Evolutionary conservation across 1,140 invertebrate species (phyloP).

Genomic region (Andricus grossulariae): DNA sequence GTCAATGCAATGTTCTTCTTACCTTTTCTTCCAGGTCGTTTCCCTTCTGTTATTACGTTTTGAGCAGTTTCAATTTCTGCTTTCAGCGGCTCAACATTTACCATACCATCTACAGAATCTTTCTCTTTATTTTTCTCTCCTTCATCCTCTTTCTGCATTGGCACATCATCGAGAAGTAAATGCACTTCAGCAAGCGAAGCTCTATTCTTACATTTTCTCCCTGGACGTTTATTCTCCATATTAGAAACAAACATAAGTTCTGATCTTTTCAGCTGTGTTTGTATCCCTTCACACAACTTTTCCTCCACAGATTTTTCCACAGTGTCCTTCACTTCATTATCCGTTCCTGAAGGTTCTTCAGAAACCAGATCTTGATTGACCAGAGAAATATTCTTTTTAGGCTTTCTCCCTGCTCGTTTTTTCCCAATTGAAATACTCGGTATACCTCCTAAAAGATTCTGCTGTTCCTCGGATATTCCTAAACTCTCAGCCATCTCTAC

Average conservation of each 20-base stretch:
- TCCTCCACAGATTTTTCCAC: slow-evolving; percentile 22
- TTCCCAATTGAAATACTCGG: not conserved
- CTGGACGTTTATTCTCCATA: not conserved
- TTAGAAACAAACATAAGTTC: too few relatives aligned
- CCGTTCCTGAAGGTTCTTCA: not conserved
- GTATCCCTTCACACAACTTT: slow-evolving; percentile 19
- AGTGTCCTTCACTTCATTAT: not conserved
- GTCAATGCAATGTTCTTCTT: slow-evolving; percentile 20
- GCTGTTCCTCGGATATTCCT: slow-evolving; percentile 1
- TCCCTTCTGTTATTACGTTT: slow-evolving; percentile 1
- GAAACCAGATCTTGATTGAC: not conserved
- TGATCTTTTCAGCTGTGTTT: not conserved
- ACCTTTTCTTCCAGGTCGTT: not conserved
- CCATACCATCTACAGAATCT: not conserved
- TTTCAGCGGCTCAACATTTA: slow-evolving; percentile 2
- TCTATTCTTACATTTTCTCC: slow-evolving; percentile 34
- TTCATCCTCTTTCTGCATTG: not conserved
- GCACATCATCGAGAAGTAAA: slow-evolving; percentile 35
- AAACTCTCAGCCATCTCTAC: slow-evolving; percentile 17
- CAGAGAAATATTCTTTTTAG: slow-evolving; percentile 1
- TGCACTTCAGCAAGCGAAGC: slow-evolving; percentile 37
- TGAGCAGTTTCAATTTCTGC: too few relatives aligned
- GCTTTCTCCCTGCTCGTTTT: slow-evolving; percentile 23
- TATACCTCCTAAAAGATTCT: slow-evolving; percentile 22
- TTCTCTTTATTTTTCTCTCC: too few relatives aligned